Evolutionary conservation across 2,888 invertebrate species (phyloP), one percentile per base, ranked within the genome.

Genomic region (Dorcus hopei): DNA sequence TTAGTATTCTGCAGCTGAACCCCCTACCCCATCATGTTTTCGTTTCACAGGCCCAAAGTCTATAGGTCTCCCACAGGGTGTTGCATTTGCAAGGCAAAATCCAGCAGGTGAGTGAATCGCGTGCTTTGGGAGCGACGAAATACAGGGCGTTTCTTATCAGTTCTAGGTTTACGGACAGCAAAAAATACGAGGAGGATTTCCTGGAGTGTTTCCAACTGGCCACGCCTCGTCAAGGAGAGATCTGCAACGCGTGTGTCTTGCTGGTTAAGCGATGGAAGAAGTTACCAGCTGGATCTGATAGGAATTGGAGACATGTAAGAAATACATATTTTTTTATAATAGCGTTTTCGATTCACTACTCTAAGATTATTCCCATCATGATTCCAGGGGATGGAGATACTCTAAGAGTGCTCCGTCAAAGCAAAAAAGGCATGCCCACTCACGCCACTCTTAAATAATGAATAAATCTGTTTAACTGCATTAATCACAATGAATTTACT

Each of bases 1-100:
- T 68, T 68, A 66, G 61, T 50, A 47, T 43, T 56, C 52, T 49
- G 56, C 55, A 41, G 58, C 50, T 58, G 49, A 38, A 54, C 48
- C 47, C 52, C 40, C 52, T 52, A 51, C 48, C 56, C 59, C 40
- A 64, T 74, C 72, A 92, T 92, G 91, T 92, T 91, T 80, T 89
- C 89, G 77, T 92, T 92, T 79, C 91, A 92, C 79, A 90, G 89
- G 78, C 92, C 92, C 63, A 89, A 91, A 81, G 91, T 91, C 62
- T 93, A 92, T 76, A 85, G 90, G 67, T 90, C 90, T 54, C 82
- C 88, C 54, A 88, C 88, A 67, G 93, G 93, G 51, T 93, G 93
- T 77, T 93, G 92, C 78, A 93, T 93, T 70, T 93, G 92, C 77
- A 87, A 90, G 76, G 92, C 91, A 47, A 93, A 93, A 79, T 92